phyloP scores from a whole-genome alignment of 2,797 vertebrate species.

The Fistularia tabacaria region DNA sequence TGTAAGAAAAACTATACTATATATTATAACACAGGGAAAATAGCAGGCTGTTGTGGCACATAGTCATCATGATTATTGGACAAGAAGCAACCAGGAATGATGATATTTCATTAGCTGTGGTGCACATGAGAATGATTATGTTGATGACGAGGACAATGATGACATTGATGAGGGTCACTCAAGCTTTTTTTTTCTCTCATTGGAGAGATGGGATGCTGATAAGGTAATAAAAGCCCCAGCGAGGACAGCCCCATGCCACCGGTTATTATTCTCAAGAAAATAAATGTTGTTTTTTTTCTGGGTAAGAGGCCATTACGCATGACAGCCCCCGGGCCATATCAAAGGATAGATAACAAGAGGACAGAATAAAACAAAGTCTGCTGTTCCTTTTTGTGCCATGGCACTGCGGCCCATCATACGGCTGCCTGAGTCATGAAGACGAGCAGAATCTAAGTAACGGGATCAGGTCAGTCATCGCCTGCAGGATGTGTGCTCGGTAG shows the following conservation, averaged over 20 bases:
- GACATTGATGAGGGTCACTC: no score
- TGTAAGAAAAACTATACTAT: no score
- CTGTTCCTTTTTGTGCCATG: conserved; percentile 29
- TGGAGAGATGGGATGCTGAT: no score
- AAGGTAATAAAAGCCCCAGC: neutral
- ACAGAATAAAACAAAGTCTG: conserved; percentile 5
- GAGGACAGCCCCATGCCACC: neutral
- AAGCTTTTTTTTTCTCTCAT: no score
- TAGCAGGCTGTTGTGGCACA: no score
- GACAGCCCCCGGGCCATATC: conserved; percentile 7
- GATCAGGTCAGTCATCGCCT: conserved; percentile 36
- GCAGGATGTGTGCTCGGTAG: conserved; percentile 2
- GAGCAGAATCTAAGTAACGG: conserved; percentile 28
- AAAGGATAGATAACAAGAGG: conserved; percentile 8
- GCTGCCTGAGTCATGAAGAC: conserved; percentile 22
- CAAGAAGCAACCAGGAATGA: no score
- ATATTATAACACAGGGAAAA: no score
- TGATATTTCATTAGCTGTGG: no score
- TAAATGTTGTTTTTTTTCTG: neutral
- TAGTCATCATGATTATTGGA: no score
- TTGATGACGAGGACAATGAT: no score
- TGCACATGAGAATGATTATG: no score
- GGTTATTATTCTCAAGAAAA: neutral
- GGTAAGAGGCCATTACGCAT: conserved; percentile 10
- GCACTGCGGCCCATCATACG: conserved; percentile 10